Base-by-base conservation (phyloP, 2,888 invertebrate genomes). In the Lasioglossum lativentre region DNA sequence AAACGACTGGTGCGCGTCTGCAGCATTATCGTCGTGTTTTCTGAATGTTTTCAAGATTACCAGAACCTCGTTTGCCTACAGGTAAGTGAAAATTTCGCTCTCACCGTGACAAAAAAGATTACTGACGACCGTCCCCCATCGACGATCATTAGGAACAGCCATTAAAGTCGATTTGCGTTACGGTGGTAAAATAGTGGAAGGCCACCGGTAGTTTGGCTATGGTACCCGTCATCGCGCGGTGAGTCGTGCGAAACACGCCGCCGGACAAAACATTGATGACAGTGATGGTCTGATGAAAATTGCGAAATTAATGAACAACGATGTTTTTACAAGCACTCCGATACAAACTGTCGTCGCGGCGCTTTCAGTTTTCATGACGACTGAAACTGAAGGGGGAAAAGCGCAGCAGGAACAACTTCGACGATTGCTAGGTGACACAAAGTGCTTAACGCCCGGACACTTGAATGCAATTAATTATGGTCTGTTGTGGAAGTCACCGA, bases 91-190 rank as follows among this genome's bases (percentile, higher is more conserved):
- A 90, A 91, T 86, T 88, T 80, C 66, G 88, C 85, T 83, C 86
- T 45, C 76, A 80, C 72, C 86, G 76, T 72, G 82, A 80, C 82
- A 88, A 88, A 87, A 87, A 89, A 80, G 72, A 70, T 68, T 75
- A 70, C 83, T 82, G 87, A 88, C 86, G 88, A 84, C 73, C 83
- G 80, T 88, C 66, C 82, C 30, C 78, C 86, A 85, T 82, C 86
- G 89, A 78, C 82, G 89, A 91, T 90, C 90, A 90, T 90, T 90
- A 90, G 83, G 85, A 71, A 83, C 90, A 86, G 76, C 82, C 86
- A 89, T 91, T 91, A 90, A 91, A 86, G 90, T 90, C 91, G 87
- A 90, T 89, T 83, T 84, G 88, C 83, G 86, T 89, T 90, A 86
- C 77, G 77, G 66, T 56, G 80, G 66, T 82, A 84, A 90, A 85